These are phyloP conservation scores for Myrmophylax atrothorax DNA, from an alignment of 2,113 vertebrate species.

Conservation along the genomic window DNA sequence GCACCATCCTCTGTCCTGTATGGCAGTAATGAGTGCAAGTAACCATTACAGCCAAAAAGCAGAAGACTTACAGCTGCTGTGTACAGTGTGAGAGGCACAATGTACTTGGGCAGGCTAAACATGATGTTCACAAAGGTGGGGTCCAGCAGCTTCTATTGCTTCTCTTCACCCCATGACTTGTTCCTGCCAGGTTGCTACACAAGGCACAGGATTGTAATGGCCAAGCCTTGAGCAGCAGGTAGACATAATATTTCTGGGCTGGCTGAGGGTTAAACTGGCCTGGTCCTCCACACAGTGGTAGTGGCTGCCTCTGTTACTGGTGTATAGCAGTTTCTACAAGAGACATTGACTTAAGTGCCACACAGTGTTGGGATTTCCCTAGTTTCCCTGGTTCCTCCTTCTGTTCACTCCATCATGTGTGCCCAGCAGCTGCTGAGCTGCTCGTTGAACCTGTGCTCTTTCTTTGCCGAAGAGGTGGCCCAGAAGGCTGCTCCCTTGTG, in stretches of 20 bases:
- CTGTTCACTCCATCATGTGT: background rate
- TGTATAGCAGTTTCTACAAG: background rate
- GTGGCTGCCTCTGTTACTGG: background rate
- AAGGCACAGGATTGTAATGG: background rate
- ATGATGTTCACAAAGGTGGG: background rate
- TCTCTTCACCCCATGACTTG: background rate
- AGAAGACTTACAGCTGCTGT: background rate
- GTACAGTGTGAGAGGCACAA: background rate
- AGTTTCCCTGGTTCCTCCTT: background rate
- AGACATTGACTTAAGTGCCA: background rate
- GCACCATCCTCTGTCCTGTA: background rate
- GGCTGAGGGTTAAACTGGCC: background rate
- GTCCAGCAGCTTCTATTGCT: background rate
- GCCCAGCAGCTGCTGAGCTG: fast-evolving
- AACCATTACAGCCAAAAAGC: background rate
- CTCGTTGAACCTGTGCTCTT: background rate
- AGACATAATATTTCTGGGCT: background rate
- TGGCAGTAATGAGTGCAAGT: background rate
- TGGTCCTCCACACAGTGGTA: background rate
- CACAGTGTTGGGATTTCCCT: background rate
- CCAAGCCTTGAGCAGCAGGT: background rate
- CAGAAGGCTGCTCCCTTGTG: background rate
- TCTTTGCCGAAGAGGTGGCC: background rate
- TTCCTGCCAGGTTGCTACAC: background rate
- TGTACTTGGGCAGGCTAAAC: background rate